phyloP scores from a whole-genome alignment of 2,797 vertebrate genomes.

The Cossypha heuglini region DNA sequence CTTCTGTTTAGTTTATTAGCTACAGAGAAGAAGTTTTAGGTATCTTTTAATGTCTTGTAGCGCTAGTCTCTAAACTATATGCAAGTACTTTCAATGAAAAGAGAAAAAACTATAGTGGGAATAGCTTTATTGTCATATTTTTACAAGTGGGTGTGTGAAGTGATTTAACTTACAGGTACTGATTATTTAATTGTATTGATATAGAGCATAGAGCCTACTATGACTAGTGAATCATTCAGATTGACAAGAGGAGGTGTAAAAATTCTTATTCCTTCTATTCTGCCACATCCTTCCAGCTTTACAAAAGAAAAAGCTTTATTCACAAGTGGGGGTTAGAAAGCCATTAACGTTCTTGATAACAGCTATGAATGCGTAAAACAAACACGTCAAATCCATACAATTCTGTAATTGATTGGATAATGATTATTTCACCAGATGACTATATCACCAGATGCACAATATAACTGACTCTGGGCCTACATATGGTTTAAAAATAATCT shows the following conservation, averaged over 20 bases:
- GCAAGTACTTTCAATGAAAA: constrained; percentile 72
- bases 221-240: constrained; percentile 74
- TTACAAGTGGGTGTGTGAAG: constrained; percentile 76
- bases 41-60: constrained; percentile 66
- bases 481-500: constrained; percentile 39
- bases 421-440: constrained; percentile 15
- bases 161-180: constrained; percentile 81
- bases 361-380: constrained; percentile 54
- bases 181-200: constrained; percentile 82
- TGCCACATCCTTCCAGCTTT: constrained; percentile 47
- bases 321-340: constrained; percentile 28
- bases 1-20: constrained; percentile 44
- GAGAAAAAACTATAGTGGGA: constrained; percentile 67
- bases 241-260: constrained; percentile 77
- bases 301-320: constrained; percentile 65
- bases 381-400: constrained; percentile 34
- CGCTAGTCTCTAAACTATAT: constrained; percentile 66
- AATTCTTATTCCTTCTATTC: constrained; percentile 64
- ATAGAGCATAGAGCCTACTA: constrained; percentile 71
- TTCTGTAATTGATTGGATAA: constrained; percentile 63
- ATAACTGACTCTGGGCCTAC: constrained; percentile 33
- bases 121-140: constrained; percentile 79
- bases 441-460: constrained; percentile 1
- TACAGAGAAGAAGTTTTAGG: constrained; percentile 65
- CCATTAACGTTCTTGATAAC: constrained; percentile 50